Percentiles rank a stretch among this genome's conserved stretches.
These are phyloP conservation scores for Coelopa pilipes DNA, from an alignment of 2,888 invertebrate species.

Conservation along the genomic window DNA sequence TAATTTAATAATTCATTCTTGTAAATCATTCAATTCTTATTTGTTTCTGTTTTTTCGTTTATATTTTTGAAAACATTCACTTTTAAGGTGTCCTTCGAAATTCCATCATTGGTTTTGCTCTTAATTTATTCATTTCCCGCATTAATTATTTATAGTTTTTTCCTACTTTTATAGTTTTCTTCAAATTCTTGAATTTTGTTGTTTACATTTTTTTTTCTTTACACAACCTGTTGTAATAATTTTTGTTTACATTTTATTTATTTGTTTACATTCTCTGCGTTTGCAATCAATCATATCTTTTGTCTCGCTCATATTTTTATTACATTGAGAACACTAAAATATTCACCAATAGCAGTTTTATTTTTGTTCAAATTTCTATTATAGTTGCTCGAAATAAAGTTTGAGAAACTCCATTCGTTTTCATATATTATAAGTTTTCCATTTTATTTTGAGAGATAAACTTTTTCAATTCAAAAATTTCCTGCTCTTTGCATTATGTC, in stretches of 20 bases:
- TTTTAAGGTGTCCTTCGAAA: slow-evolving; percentile 17
- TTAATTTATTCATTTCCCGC: not conserved
- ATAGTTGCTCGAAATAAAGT: slow-evolving; percentile 2
- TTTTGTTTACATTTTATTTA: slow-evolving; percentile 2
- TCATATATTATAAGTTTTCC: not conserved
- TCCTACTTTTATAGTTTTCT: slow-evolving; percentile 19
- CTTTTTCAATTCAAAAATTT: slow-evolving; percentile 7
- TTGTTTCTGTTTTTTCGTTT: slow-evolving; percentile 23
- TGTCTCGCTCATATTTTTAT: slow-evolving; percentile 16
- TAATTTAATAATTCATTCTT: slow-evolving; percentile 12
- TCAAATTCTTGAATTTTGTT: not conserved
- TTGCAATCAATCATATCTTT: not conserved
- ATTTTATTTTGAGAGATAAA: too few species aligned
- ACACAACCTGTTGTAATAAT: slow-evolving; percentile 32
- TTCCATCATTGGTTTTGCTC: not conserved
- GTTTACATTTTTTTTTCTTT: slow-evolving; percentile 13
- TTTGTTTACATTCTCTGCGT: slow-evolving; percentile 10
- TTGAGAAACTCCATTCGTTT: slow-evolving; percentile 5
- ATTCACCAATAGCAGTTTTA: slow-evolving; percentile 1
- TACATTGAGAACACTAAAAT: slow-evolving; percentile 27
- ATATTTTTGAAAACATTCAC: slow-evolving; percentile 27
- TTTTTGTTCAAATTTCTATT: slow-evolving; percentile 11
- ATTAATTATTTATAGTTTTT: slow-evolving; percentile 29
- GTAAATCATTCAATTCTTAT: slow-evolving; percentile 40
- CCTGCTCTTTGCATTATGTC: not conserved